Evolutionary conservation across 2,113 vertebrate genomes (phyloP).

Genomic region (Paedocypris sp.): DNA sequence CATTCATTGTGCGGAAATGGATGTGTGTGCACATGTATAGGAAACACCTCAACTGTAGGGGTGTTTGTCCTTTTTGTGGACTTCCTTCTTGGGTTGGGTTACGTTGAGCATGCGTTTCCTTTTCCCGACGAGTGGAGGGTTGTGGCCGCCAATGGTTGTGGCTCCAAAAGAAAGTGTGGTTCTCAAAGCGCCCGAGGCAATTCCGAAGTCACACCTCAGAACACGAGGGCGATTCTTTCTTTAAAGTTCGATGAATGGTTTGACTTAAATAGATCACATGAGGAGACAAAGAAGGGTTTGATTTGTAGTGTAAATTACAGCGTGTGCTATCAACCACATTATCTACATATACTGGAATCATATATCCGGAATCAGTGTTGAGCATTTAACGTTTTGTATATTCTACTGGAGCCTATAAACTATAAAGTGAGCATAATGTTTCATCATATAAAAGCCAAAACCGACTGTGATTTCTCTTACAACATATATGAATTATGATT

Average conservation of each 20-base stretch:
- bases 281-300: neutral
- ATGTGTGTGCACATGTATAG: slow-evolving; percentile 40
- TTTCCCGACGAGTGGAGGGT: slow-evolving; percentile 26
- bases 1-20: slow-evolving; percentile 49
- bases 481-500: too few species aligned
- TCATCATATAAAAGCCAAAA: too few species aligned
- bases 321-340: too few species aligned
- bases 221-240: slow-evolving; percentile 28
- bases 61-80: slow-evolving; percentile 48
- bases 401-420: too few species aligned
- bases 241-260: neutral
- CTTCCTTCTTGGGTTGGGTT: slow-evolving; percentile 47
- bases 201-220: slow-evolving; percentile 44
- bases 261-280: slow-evolving; percentile 3
- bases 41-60: slow-evolving; percentile 53
- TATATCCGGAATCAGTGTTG: too few species aligned
- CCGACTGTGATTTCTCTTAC: too few species aligned
- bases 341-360: too few species aligned
- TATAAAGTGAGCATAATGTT: too few species aligned
- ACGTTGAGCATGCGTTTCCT: slow-evolving; percentile 37
- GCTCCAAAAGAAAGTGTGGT: slow-evolving; percentile 22
- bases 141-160: slow-evolving; percentile 37
- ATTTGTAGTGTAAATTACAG: neutral
- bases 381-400: too few species aligned
- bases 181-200: slow-evolving; percentile 40